Conservation (phyloP, 2,888 invertebrate species). For the Drosophila stalkeri region DNA sequence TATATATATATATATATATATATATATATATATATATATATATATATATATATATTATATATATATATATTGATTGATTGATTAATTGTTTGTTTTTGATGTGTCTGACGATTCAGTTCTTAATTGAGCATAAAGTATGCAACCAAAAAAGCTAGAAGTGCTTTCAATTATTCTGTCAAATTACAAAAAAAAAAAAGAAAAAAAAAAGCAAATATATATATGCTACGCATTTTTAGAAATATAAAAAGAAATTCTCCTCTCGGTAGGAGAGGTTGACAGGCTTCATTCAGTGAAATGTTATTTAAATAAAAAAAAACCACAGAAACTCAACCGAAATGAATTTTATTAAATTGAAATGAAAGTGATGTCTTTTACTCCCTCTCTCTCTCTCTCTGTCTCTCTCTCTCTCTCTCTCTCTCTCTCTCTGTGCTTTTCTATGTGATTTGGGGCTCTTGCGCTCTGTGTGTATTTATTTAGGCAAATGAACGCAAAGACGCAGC, state of each 20-base stretch:
- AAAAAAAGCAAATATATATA: background rate
- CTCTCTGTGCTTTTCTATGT: constrained; percentile 9
- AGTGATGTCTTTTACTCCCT: constrained; percentile 18
- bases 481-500: constrained; percentile 39
- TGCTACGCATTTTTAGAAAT: background rate
- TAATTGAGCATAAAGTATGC: constrained; percentile 58
- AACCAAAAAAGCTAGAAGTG: constrained; percentile 14
- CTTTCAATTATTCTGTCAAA: constrained; percentile 12
- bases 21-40: constrained; percentile 2
- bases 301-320: constrained; percentile 26
- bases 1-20: background rate
- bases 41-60: too few relatives aligned
- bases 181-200: constrained; percentile 4
- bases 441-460: constrained; percentile 7
- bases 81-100: constrained; percentile 50
- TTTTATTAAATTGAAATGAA: constrained; percentile 53
- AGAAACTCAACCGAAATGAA: constrained; percentile 42
- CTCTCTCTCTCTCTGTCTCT: background rate
- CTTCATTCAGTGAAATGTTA: constrained; percentile 10
- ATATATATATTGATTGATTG: constrained; percentile 41
- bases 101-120: constrained; percentile 28
- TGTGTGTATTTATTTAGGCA: constrained; percentile 51
- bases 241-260: background rate
- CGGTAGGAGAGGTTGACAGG: background rate
- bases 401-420: background rate